A percentile compares a stretch with the other conserved stretches of the same genome.
Conservation (phyloP, 2,113 vertebrate genomes). For the Sapajus apella region DNA sequence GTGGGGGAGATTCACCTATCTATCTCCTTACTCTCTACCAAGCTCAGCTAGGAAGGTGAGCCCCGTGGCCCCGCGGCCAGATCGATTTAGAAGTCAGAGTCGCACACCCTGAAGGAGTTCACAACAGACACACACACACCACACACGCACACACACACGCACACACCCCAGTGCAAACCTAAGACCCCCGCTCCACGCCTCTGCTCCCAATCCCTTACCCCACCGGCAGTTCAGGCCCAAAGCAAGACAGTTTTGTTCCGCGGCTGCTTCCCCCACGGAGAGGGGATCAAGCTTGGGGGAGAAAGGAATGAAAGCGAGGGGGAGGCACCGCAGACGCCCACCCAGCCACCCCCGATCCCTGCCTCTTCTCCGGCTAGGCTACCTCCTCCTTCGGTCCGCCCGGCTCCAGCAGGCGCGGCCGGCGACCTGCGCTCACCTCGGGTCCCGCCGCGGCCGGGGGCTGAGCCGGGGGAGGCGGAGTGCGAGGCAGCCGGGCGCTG, state of each 20-base stretch:
- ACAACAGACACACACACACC: background rate
- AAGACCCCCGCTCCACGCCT: slow-evolving; percentile 23
- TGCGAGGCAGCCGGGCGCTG: slow-evolving; percentile 57
- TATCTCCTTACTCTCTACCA: slow-evolving; percentile 39
- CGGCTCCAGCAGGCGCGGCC: background rate
- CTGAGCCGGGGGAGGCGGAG: slow-evolving; percentile 66
- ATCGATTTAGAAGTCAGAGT: slow-evolving; percentile 61
- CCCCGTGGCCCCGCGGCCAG: slow-evolving; percentile 7
- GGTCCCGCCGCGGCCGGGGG: slow-evolving; percentile 55
- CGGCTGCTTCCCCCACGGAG: slow-evolving; percentile 32
- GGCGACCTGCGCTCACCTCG: slow-evolving; percentile 71
- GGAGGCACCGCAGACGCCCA: slow-evolving; percentile 72
- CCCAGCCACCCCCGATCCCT: slow-evolving; percentile 24
- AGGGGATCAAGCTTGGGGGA: slow-evolving; percentile 33
- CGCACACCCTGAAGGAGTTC: slow-evolving; percentile 61
- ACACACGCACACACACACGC: background rate
- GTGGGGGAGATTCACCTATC: slow-evolving; percentile 61
- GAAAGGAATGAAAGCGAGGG: slow-evolving; percentile 69
- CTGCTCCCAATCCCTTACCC: slow-evolving; percentile 43
- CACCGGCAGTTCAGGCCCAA: slow-evolving; percentile 64
- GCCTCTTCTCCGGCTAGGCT: background rate
- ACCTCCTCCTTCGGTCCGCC: slow-evolving; percentile 23
- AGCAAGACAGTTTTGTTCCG: slow-evolving; percentile 57
- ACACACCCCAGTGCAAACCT: background rate
- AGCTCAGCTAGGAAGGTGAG: slow-evolving; percentile 67